Evolutionary conservation across 2,888 invertebrate genomes (phyloP).

Genomic region (Phyto melanocephala): DNA sequence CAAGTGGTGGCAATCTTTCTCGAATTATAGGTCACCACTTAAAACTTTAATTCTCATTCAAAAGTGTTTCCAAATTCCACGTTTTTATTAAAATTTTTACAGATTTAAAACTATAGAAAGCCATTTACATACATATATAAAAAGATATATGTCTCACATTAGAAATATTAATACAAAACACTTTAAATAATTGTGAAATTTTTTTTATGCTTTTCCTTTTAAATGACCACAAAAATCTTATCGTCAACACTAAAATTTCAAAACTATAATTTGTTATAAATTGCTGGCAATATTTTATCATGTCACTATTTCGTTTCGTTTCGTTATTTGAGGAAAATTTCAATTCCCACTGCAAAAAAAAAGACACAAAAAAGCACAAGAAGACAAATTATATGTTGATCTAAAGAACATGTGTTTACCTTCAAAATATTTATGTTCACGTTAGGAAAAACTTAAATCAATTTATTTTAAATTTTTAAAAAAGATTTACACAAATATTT

Average conservation of each 20-base stretch:
- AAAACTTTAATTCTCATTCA: too few relatives aligned
- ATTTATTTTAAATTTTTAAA: slow-evolving; percentile 51
- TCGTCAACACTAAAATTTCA: background rate
- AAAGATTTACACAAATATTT: slow-evolving; percentile 49
- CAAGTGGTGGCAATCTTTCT: too few relatives aligned
- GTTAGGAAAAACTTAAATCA: slow-evolving; percentile 45
- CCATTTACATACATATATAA: too few relatives aligned
- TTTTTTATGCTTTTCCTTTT: too few relatives aligned
- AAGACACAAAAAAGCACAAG: too few relatives aligned
- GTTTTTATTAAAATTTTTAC: too few relatives aligned
- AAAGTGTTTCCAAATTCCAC: too few relatives aligned
- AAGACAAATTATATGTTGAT: slow-evolving; percentile 73
- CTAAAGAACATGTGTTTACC: slow-evolving; percentile 73
- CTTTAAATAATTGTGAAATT: too few relatives aligned
- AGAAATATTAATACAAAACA: too few relatives aligned
- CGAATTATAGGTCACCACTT: too few relatives aligned
- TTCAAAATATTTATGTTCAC: slow-evolving; percentile 74
- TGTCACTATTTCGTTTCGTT: background rate
- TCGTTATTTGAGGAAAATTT: background rate
- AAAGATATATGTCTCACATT: too few relatives aligned
- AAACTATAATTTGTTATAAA: slow-evolving; percentile 10
- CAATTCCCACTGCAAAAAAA: slow-evolving; percentile 37
- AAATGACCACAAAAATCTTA: background rate
- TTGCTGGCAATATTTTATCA: slow-evolving; percentile 26
- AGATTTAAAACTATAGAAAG: too few relatives aligned